Evolutionary conservation across 2,888 invertebrate genomes (phyloP), one percentile per base, ranked within the genome.

Genomic region (Bellardia pandia): DNA sequence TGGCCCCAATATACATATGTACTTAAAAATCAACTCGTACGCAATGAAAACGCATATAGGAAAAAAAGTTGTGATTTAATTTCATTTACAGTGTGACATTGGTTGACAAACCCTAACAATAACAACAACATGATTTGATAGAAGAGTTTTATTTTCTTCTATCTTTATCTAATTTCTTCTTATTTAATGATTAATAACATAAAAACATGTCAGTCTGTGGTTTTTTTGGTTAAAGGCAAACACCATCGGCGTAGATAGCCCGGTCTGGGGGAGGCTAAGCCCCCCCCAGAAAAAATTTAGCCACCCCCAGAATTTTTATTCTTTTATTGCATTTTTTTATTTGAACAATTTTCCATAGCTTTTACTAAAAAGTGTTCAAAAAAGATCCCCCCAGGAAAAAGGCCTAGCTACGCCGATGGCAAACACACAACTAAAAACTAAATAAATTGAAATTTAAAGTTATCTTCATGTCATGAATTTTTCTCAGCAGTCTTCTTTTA

Each of bases 101-200:
- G 40, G 40, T 60, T 45, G 74, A 81, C 37, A 75, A 68, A 37
- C 5, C 1, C 5, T 5, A 58, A 64, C 6, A 37, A 48, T n/a
- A 45, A n/a, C 53, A 53, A 53, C 53, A 53, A 16, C 53, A 9
- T 53, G 3, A 56, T 53, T 51, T 71, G 23, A 13, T 13, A 13
- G 45, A 45, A 11, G 13, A 7, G 45, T 48, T 75, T 48, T 3
- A 9, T 11, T n/a, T 72, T 64, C 11, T 40, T 64, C 13, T 40
- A 71, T 40, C 51, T 76, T 16, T 78, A 66, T 72, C 66, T 74
- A 40, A 78, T 84, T 84, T 74, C 51, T 66, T 77, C 7, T 72
- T n/a, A 40, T 84, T 56, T 1, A 13, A 13, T 58, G 66, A 72
- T 84, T 77, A 77, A 45, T 53, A 30, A 51, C 51, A 53, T 51